A percentile compares a stretch with the other conserved stretches of the same genome.
Evolutionary conservation across 92 coral and sea anemone genomes (phyloP).

Genomic region (Porites cylindrica): DNA sequence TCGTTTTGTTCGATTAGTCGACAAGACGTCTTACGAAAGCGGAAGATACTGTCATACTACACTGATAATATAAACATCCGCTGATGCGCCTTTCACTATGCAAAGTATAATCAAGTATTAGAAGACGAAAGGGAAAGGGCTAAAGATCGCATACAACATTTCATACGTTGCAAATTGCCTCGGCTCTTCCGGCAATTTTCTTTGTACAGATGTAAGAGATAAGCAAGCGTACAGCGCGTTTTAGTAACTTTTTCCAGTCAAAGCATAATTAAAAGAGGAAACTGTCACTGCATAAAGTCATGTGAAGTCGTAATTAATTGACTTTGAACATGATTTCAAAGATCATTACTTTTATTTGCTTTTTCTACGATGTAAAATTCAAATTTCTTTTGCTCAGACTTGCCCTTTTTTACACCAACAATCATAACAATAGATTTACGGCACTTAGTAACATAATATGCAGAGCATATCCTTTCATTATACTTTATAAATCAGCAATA

Average conservation of each 20-base stretch:
- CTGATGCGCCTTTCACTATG: not conserved
- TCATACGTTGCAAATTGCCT: not conserved
- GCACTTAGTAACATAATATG: not conserved
- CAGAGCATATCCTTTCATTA: not conserved
- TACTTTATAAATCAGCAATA: not conserved
- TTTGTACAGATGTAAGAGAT: not conserved
- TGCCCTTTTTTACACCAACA: not conserved
- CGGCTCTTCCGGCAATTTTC: not conserved
- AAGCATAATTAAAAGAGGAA: not conserved
- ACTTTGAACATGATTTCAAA: slow-evolving; percentile 1
- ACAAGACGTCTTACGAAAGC: slow-evolving; percentile 2
- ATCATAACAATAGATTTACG: slow-evolving; percentile 17
- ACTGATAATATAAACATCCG: slow-evolving; percentile 32
- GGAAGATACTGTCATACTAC: not conserved
- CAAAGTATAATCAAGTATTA: not conserved
- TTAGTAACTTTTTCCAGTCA: no score
- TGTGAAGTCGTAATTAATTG: not conserved
- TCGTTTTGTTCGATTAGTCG: not conserved
- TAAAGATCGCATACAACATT: not conserved
- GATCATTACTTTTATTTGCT: slow-evolving; percentile 6
- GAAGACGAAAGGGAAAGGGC: not conserved
- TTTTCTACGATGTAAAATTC: not conserved
- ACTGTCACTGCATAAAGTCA: not conserved
- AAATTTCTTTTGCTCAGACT: not conserved
- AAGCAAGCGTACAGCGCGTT: not conserved